phyloP scores from a whole-genome alignment of 2,797 vertebrate species.

The Karalla daura region DNA sequence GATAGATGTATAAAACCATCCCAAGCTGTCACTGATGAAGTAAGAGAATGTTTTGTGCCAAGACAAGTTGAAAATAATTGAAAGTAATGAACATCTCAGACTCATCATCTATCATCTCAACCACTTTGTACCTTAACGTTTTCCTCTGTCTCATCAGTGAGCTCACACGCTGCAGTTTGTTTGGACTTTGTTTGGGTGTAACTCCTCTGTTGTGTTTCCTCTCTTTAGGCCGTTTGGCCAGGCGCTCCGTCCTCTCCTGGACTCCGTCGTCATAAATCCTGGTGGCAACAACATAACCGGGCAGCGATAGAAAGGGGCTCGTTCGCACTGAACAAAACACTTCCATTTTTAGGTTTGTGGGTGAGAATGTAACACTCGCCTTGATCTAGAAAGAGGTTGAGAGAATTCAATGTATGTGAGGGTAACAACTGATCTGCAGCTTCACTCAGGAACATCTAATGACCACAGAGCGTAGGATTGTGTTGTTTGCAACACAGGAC shows the following conservation, averaged over 20 bases:
- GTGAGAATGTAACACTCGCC: not conserved
- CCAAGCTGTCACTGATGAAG: no score
- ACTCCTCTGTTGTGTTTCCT: no score
- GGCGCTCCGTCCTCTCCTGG: conserved; percentile 91
- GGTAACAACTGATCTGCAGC: not conserved
- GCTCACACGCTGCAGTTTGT: not conserved
- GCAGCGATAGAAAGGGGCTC: conserved; percentile 86
- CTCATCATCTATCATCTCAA: not conserved
- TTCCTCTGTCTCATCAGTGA: no score
- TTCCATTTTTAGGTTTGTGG: conserved; percentile 2
- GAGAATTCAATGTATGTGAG: not conserved
- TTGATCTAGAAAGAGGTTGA: conserved; percentile 1
- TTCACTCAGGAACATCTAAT: conserved; percentile 19
- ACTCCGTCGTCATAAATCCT: conserved; percentile 88
- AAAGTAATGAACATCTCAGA: not conserved
- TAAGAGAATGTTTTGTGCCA: no score
- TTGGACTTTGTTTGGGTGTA: not conserved
- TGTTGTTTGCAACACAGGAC: not conserved
- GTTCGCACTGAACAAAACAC: conserved; percentile 5
- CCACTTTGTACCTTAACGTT: no score
- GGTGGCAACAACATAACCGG: conserved; percentile 89
- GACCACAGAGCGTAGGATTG: not conserved
- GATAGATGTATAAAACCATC: no score
- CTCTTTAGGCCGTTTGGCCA: conserved; percentile 94
- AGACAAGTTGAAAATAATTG: no score